Percentiles rank a stretch among this genome's conserved stretches.
These are phyloP conservation scores for Epinephelus lanceolatus DNA, from an alignment of 2,113 vertebrate genomes.

Conservation along the genomic window DNA sequence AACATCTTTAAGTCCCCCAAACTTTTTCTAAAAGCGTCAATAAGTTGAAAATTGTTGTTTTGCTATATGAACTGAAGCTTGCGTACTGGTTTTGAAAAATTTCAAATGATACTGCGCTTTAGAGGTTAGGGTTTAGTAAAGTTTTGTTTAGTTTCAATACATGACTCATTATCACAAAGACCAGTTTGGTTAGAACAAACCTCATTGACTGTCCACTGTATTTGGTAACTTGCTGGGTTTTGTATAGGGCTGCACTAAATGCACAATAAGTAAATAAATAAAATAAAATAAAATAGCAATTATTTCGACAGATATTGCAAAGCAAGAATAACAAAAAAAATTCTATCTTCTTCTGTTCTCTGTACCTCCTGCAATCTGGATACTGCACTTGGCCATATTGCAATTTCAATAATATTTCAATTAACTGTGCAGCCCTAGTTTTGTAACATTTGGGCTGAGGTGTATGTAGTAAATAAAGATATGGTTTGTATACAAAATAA, in stretches of 20 bases:
- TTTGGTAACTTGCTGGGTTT: not conserved
- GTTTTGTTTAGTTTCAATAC: not conserved
- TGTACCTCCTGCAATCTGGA: no score
- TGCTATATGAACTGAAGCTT: not conserved
- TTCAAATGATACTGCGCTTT: not conserved
- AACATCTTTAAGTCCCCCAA: no score
- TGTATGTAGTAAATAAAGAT: conserved; percentile 12
- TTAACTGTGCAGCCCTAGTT: no score
- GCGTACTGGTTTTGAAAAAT: not conserved
- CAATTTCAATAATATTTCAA: no score
- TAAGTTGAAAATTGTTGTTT: not conserved
- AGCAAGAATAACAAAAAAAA: no score
- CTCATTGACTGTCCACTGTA: not conserved
- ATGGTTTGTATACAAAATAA: conserved; percentile 11
- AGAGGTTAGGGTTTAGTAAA: not conserved
- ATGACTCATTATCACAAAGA: not conserved
- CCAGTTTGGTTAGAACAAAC: not conserved
- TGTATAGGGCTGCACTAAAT: not conserved
- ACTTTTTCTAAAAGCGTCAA: not conserved
- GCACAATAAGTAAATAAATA: no score
- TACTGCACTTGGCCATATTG: no score
- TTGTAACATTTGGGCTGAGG: not conserved
- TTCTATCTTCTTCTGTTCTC: no score
- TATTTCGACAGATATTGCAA: no score
- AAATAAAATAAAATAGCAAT: no score